Base-by-base conservation (phyloP, 35 echinoderm and acorn worm species). In the Apostichopus parvimensis region DNA sequence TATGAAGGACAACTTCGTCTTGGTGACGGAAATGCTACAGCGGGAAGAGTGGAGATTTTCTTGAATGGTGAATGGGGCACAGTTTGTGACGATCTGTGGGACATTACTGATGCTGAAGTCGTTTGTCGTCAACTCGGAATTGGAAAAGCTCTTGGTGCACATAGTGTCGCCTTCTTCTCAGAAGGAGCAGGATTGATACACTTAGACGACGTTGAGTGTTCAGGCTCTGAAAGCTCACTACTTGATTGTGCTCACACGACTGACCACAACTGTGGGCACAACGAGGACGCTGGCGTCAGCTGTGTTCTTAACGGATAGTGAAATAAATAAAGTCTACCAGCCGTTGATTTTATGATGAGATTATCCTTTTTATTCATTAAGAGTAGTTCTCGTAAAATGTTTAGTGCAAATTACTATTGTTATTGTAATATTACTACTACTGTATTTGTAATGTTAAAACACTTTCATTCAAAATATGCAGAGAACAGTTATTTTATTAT, bases 111-210 rank as follows among this genome's bases (percentile, higher is more conserved):
- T n/a, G 92, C 92, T 54, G 9, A 13, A 5, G 92, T 93, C 5
- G 92, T 80, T n/a, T 93, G 92, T 77, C 83, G 92, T 61, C 92
- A 93, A 72, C 92, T 93, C 53, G 92, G 92, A 15, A 89, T 55
- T 57, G 6, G 17, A 1, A 6, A n/a, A n/a, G 84, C 84, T 5
- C 1, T 79, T 56, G 45, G 9, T n/a, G 68, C 83, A 6, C 53
- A 9, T 8, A 60, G 17, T 15, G 21, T 14, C 4, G 54, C 18
- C 0, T 53, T 56, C 45, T 93, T 89, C 79, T 65, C 56, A 61
- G 56, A 21, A 77, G 85, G 85, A 6, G 5, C 71, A 6, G 92
- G 92, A 25, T 56, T 57, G 8, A 93, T 93, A 22, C 92, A 93
- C 11, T 10, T 89, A 13, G 92, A 89, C 62, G 26, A 93, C 9